phyloP scores from a whole-genome alignment of 2,113 vertebrate species.

The Scomber japonicus region DNA sequence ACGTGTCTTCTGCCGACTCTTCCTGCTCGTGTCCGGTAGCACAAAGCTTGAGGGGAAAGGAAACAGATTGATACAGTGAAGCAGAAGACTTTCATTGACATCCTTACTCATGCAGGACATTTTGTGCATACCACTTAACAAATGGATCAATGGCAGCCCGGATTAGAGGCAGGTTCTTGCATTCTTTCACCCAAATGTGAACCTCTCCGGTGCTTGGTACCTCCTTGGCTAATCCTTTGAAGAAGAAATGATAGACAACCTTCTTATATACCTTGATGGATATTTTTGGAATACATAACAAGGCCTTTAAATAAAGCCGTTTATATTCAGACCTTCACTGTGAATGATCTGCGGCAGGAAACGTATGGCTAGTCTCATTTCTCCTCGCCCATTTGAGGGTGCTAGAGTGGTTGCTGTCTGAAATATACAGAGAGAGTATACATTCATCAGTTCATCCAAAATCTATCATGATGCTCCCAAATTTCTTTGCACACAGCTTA shows the following conservation, averaged over 20 bases:
- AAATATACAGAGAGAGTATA: conserved; percentile 16
- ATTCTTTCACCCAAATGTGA: conserved; percentile 98
- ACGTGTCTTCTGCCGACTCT: conserved; percentile 96
- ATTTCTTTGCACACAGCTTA: neutral
- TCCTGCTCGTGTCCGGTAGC: conserved; percentile 95
- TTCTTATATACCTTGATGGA: neutral
- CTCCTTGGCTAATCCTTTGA: conserved; percentile 81
- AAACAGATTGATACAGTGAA: neutral
- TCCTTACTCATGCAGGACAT: neutral
- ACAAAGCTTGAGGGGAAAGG: conserved; percentile 85
- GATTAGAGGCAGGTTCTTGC: conserved; percentile 90
- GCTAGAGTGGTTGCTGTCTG: conserved; percentile 84
- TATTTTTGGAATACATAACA: neutral
- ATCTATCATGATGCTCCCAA: neutral
- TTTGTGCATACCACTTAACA: conserved; percentile 91
- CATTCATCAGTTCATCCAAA: conserved; percentile 7
- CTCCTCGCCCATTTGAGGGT: conserved; percentile 87
- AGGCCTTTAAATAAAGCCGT: neutral
- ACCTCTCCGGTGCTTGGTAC: conserved; percentile 88
- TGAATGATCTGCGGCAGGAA: conserved; percentile 89
- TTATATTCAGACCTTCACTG: conserved; percentile 78
- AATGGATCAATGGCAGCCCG: conserved; percentile 91
- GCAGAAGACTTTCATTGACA: neutral
- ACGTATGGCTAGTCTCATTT: conserved; percentile 93
- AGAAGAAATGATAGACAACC: neutral